Evolutionary conservation across 2,888 invertebrate genomes (phyloP).

Genomic region (Drosophila imparisetae): DNA sequence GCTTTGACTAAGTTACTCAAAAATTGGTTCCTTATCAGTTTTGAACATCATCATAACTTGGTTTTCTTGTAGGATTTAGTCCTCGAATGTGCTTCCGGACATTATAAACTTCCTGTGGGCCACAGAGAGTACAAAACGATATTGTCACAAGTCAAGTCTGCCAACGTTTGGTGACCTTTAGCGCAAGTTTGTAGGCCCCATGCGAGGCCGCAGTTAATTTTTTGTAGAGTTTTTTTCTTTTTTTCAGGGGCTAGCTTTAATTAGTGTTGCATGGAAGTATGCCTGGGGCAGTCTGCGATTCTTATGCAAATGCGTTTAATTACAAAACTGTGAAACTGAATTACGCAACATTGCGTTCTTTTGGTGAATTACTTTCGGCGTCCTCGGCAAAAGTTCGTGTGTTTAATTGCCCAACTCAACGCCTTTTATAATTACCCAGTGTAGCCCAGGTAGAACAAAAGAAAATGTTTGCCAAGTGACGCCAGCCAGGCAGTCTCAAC

Average conservation of each 20-base stretch:
- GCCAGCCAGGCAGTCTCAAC: slow-evolving; percentile 36
- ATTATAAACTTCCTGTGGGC: slow-evolving; percentile 67
- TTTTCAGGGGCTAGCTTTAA: slow-evolving; percentile 55
- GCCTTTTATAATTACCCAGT: slow-evolving; percentile 71
- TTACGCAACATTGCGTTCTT: slow-evolving; percentile 79
- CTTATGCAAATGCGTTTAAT: slow-evolving; percentile 83
- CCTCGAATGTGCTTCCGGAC: slow-evolving; percentile 30
- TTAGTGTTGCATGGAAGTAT: slow-evolving; percentile 75
- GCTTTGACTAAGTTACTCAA: too few species aligned
- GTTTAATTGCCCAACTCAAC: slow-evolving; percentile 75
- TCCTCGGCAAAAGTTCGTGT: slow-evolving; percentile 64
- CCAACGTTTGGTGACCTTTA: slow-evolving; percentile 79
- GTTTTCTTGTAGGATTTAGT: slow-evolving; percentile 3
- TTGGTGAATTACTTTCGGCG: slow-evolving; percentile 57
- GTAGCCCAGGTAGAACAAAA: not conserved
- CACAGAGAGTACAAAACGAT: slow-evolving; percentile 68
- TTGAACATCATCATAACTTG: not conserved
- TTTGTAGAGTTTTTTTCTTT: slow-evolving; percentile 15
- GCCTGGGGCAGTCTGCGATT: slow-evolving; percentile 63
- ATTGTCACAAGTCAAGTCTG: slow-evolving; percentile 39
- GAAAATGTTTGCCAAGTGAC: slow-evolving; percentile 39
- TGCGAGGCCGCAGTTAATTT: slow-evolving; percentile 29
- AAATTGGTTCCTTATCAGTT: not conserved
- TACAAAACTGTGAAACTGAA: slow-evolving; percentile 82
- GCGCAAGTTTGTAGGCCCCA: slow-evolving; percentile 13